Conservation (phyloP, 2,797 vertebrate genomes). For the Cephalopachus bancanus region DNA sequence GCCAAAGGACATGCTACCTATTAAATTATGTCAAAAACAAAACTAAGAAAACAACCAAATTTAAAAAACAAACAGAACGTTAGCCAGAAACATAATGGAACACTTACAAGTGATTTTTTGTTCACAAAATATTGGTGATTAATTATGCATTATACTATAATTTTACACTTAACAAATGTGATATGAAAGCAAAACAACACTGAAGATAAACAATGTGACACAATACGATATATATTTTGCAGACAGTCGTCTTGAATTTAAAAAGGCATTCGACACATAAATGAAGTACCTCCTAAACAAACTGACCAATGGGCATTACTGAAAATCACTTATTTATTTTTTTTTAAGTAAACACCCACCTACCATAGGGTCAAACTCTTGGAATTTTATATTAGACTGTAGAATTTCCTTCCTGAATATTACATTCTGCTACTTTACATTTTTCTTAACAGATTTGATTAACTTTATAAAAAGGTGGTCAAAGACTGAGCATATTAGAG, state of each 20-base stretch:
- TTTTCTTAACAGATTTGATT: slow-evolving; percentile 72
- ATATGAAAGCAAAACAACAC: not conserved
- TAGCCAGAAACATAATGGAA: not conserved
- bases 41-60: not conserved
- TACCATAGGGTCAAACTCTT: not conserved
- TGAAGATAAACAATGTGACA: not conserved
- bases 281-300: not conserved
- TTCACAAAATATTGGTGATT: not conserved
- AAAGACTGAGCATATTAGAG: slow-evolving; percentile 64
- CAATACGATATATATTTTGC: not conserved
- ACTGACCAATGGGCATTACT: not conserved
- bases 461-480: slow-evolving; percentile 70
- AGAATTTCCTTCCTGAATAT: slow-evolving; percentile 58
- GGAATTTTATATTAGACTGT: not conserved
- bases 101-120: not conserved
- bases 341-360: not conserved
- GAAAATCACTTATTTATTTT: not conserved
- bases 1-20: not conserved
- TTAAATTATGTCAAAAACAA: not conserved
- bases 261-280: not conserved
- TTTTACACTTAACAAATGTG: not conserved
- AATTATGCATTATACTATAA: not conserved
- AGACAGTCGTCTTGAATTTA: not conserved
- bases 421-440: slow-evolving; percentile 57
- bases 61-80: not conserved